Base-by-base conservation (phyloP, 2,888 invertebrate genomes). In the Spodoptera littoralis region DNA sequence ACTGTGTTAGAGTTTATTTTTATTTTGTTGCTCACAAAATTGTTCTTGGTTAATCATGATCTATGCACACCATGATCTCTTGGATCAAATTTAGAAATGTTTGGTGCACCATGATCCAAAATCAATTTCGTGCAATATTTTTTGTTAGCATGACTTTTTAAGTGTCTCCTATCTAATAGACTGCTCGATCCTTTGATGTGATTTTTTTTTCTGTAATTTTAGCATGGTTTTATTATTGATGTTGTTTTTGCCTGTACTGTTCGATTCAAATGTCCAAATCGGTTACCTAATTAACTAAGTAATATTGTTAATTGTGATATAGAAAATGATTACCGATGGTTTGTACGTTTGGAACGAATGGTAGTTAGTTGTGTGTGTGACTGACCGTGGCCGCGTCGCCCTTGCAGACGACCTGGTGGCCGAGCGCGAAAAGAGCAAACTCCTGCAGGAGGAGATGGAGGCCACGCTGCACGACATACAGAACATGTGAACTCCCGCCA, bases 391-490 rank as follows among this genome's bases (percentile, higher is more conserved):
- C 88, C 91, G 84, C 92, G 89, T 89, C 88, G 83, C 82, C 88
- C 94, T 95, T 97, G 92, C 97, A 99, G 99, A 99, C 96, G 98
- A 98, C 95, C 97, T 99, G 95, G 96, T 98, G 95, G 96, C 96
- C 92, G 98, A 98, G 96, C 98, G 98, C 95, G 98, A 97, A 96
- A 98, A 98, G 96, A 98, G 98, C 96, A 98, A 98, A 96, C 96
- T 98, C 94, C 97, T 99, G 94, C 98, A 98, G 95, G 98, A 98
- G 95, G 99, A 99, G 95, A 98, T 99, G 98, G 99, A 99, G 96
- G 97, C 98, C 91, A 98, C 99, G 91, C 97, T 99, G 96, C 98
- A 98, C 96, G 99, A 99, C 96, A 98, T 99, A 96, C 99, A 99
- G 96, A 98, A 98, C 95, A 99, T 99, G 98, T 99, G 98, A 97